A percentile compares a stretch with the other conserved stretches of the same genome.
Evolutionary conservation across 2,797 vertebrate genomes (phyloP).

Genomic region (Threskiornis aethiopicus): DNA sequence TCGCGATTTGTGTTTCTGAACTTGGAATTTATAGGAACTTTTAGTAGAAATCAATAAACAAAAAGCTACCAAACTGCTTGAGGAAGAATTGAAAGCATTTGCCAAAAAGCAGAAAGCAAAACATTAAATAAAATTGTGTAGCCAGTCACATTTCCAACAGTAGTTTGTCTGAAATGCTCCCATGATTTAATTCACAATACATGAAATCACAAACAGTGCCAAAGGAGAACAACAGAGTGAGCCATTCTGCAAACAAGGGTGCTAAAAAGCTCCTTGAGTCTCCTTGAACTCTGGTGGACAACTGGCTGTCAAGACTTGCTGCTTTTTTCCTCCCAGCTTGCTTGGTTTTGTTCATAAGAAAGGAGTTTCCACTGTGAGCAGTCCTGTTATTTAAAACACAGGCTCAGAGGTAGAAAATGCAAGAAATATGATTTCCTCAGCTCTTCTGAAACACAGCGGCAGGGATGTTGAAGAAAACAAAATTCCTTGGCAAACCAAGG

Average conservation of each 20-base stretch:
- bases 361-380: background rate
- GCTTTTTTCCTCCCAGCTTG: background rate
- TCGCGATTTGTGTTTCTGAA: fast-evolving
- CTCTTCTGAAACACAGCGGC: background rate
- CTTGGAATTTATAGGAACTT: background rate
- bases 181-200: background rate
- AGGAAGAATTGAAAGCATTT: background rate
- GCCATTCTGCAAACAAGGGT: background rate
- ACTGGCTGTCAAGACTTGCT: background rate
- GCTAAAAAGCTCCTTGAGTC: no score
- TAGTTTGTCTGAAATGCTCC: background rate
- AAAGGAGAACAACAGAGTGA: background rate
- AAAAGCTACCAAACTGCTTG: background rate
- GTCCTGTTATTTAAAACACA: background rate
- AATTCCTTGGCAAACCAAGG: background rate
- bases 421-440: background rate
- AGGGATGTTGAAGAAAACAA: background rate
- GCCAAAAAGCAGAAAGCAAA: background rate
- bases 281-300: background rate
- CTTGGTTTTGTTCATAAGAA: background rate
- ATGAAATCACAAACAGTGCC: background rate
- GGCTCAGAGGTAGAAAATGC: background rate
- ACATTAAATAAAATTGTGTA: background rate
- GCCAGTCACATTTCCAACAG: background rate
- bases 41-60: background rate